phyloP scores from a whole-genome alignment of 2,113 vertebrate species.

The Chrysochloris asiatica region DNA sequence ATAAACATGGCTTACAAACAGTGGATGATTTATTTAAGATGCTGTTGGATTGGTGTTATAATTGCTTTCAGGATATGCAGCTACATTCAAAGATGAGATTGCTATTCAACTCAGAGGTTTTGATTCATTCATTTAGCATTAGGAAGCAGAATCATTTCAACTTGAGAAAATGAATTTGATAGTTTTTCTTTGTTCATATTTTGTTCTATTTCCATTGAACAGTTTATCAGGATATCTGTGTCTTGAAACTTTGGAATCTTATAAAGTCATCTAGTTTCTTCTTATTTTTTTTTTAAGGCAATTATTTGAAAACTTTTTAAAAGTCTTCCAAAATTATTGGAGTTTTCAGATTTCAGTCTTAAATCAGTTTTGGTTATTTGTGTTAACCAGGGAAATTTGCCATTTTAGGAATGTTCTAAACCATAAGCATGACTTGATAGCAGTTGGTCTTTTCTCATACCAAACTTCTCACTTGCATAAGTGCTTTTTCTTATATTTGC shows the following conservation, averaged over 20 bases:
- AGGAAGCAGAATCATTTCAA: constrained; percentile 6
- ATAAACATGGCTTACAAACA: not conserved
- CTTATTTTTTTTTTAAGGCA: not conserved
- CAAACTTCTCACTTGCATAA: not conserved
- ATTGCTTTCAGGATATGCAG: not conserved
- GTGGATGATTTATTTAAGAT: not conserved
- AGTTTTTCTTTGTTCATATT: not conserved
- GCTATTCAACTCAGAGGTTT: not conserved
- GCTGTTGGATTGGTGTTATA: not conserved
- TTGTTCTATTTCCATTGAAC: not conserved
- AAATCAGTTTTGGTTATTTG: not conserved
- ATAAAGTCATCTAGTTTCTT: not conserved
- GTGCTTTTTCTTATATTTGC: not conserved
- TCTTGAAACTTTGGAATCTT: not conserved
- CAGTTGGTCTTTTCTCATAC: not conserved
- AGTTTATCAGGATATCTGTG: not conserved
- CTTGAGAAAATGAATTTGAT: not conserved
- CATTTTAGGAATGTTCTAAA: constrained; percentile 20
- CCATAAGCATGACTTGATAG: not conserved
- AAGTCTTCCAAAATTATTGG: not conserved
- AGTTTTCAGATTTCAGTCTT: constrained; percentile 44
- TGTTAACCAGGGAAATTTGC: not conserved
- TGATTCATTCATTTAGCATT: constrained; percentile 6
- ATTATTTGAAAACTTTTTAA: not conserved
- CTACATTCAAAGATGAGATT: constrained; percentile 1